Evolutionary conservation across 2,113 vertebrate species (phyloP).

Genomic region (Muntiacus reevesi): DNA sequence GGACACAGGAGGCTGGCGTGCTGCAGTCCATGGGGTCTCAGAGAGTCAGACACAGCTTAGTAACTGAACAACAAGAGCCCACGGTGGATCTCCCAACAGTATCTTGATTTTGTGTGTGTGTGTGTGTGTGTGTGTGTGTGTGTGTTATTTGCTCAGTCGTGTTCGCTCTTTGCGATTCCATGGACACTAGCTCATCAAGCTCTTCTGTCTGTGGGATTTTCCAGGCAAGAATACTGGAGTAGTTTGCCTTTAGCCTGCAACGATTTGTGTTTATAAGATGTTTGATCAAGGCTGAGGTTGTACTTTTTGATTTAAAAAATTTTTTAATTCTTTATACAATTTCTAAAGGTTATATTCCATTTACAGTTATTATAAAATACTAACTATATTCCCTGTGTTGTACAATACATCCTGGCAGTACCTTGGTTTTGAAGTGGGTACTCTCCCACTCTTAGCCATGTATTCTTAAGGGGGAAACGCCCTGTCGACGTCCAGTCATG

Average conservation of each 20-base stretch:
- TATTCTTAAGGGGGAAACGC: neutral
- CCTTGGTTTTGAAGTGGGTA: neutral
- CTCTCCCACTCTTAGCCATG: neutral
- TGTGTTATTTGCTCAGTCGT: neutral
- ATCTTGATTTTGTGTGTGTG: neutral
- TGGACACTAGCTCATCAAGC: neutral
- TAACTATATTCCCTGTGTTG: neutral
- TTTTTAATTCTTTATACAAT: neutral
- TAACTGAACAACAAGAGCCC: neutral
- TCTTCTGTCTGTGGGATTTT: neutral
- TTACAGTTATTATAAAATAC: neutral
- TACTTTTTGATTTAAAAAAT: neutral
- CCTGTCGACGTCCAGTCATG: too few species aligned
- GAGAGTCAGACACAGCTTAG: neutral
- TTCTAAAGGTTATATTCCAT: neutral
- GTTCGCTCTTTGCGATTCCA: rapidly evolving
- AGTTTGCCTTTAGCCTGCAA: neutral
- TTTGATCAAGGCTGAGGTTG: neutral
- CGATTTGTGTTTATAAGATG: neutral
- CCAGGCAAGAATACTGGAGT: neutral
- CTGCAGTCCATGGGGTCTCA: neutral
- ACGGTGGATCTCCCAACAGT: neutral
- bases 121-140: neutral
- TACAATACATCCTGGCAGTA: neutral
- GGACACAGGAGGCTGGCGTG: neutral